Evolutionary conservation across 2,888 invertebrate species (phyloP).

Genomic region (Sialis lutaria): DNA sequence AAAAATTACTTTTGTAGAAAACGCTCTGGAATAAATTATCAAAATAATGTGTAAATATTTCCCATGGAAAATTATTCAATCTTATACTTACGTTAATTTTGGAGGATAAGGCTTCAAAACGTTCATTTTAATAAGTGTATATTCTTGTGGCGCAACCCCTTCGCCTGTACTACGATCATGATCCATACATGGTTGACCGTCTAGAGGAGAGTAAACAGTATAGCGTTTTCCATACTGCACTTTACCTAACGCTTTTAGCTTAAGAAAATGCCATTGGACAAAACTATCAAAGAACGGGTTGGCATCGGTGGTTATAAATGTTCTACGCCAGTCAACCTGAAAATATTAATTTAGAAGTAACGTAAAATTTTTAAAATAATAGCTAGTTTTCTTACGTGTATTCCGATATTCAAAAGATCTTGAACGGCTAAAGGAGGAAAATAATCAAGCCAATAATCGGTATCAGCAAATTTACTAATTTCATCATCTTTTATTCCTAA

Average conservation of each 20-base stretch:
- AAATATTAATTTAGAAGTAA: slow-evolving; percentile 9
- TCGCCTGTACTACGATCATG: slow-evolving; percentile 93
- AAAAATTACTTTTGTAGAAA: slow-evolving; percentile 42
- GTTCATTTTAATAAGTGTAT: slow-evolving; percentile 89
- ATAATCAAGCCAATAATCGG: slow-evolving; percentile 87
- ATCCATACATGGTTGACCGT: slow-evolving; percentile 99
- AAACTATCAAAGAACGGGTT: slow-evolving; percentile 98
- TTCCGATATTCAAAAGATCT: slow-evolving; percentile 78
- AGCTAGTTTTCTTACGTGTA: slow-evolving; percentile 47
- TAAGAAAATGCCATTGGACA: slow-evolving; percentile 89
- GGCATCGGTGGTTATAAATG: slow-evolving; percentile 96
- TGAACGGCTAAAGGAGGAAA: slow-evolving; percentile 81
- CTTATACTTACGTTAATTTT: slow-evolving; percentile 40
- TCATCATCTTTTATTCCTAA: slow-evolving; percentile 82
- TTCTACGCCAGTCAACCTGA: slow-evolving; percentile 91
- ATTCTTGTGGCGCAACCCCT: slow-evolving; percentile 96
- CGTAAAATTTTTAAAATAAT: neutral
- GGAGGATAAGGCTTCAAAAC: slow-evolving; percentile 54
- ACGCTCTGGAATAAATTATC: slow-evolving; percentile 24
- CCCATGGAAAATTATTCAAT: slow-evolving; percentile 1
- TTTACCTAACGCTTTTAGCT: slow-evolving; percentile 70
- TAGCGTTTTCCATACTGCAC: slow-evolving; percentile 94
- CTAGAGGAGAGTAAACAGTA: slow-evolving; percentile 89
- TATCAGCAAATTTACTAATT: slow-evolving; percentile 80
- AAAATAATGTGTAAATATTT: neutral